Evolutionary conservation across 2,113 vertebrate genomes (phyloP).

Genomic region (Lutjanus erythropterus): DNA sequence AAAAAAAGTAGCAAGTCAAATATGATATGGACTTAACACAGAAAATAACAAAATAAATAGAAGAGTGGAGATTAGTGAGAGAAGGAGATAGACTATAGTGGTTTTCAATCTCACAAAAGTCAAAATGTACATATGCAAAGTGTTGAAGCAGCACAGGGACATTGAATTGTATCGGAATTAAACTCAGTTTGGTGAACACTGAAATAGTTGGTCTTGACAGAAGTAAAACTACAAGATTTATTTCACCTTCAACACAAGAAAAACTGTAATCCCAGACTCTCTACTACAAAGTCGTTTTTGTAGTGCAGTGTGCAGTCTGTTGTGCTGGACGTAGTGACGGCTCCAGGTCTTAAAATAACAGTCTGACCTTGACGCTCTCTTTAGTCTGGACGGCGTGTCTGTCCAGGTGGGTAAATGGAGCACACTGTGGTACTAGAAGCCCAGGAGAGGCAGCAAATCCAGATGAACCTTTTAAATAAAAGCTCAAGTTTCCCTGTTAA

Average conservation of each 20-base stretch:
- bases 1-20: neutral
- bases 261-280: neutral
- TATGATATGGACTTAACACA: no score
- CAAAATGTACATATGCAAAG: neutral
- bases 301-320: neutral
- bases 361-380: slow-evolving; percentile 46
- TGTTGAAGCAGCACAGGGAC: neutral
- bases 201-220: neutral
- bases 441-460: neutral
- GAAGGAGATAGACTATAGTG: no score
- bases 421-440: slow-evolving; percentile 1
- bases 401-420: slow-evolving; percentile 48
- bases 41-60: no score
- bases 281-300: neutral
- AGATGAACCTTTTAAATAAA: neutral
- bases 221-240: neutral
- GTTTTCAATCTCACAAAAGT: no score
- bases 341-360: slow-evolving; percentile 44
- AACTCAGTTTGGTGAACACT: neutral
- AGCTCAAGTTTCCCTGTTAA: neutral
- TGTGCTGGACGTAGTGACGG: neutral
- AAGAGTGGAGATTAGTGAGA: no score
- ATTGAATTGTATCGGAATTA: neutral
- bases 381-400: slow-evolving; percentile 5
- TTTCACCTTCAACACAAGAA: neutral